Percentiles rank a stretch among this genome's conserved stretches.
These are phyloP conservation scores for Argya squamiceps DNA, from an alignment of 2,797 vertebrate genomes.

Conservation along the genomic window DNA sequence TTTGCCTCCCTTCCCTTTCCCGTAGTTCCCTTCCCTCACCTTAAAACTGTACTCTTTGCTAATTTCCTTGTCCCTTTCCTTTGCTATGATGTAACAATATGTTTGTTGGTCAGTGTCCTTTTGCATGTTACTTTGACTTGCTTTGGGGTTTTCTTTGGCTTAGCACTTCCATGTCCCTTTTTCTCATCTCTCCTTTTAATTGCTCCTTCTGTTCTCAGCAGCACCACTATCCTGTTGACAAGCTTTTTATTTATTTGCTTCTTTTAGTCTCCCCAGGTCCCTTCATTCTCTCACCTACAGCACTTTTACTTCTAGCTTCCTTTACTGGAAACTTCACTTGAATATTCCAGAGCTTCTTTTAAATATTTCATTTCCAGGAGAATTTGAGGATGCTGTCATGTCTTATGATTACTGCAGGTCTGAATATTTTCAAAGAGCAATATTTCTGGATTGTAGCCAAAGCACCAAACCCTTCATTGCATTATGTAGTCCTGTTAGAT, in stretches of 20 bases:
- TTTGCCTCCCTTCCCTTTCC: not conserved
- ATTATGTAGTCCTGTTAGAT: not conserved
- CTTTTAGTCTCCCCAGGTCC: not conserved
- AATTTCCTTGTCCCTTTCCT: not conserved
- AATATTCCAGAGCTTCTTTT: conserved; percentile 19
- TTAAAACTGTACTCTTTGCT: not conserved
- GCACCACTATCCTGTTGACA: not conserved
- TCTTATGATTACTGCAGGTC: not conserved
- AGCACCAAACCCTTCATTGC: not conserved
- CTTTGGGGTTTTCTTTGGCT: not conserved
- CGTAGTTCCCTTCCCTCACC: not conserved
- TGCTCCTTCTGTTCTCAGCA: not conserved
- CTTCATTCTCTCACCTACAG: not conserved
- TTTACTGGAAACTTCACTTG: not conserved
- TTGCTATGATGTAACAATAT: not conserved
- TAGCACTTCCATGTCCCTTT: not conserved
- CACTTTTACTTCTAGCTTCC: not conserved
- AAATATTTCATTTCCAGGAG: conserved; percentile 55
- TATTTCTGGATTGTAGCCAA: not conserved
- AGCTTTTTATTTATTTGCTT: not conserved
- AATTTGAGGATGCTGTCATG: not conserved
- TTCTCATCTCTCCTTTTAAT: not conserved
- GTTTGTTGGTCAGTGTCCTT: not conserved
- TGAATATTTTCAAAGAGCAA: conserved; percentile 30
- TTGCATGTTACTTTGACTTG: not conserved